Conservation (phyloP, 2,797 vertebrate genomes). For the Acipenser oxyrinchus region DNA sequence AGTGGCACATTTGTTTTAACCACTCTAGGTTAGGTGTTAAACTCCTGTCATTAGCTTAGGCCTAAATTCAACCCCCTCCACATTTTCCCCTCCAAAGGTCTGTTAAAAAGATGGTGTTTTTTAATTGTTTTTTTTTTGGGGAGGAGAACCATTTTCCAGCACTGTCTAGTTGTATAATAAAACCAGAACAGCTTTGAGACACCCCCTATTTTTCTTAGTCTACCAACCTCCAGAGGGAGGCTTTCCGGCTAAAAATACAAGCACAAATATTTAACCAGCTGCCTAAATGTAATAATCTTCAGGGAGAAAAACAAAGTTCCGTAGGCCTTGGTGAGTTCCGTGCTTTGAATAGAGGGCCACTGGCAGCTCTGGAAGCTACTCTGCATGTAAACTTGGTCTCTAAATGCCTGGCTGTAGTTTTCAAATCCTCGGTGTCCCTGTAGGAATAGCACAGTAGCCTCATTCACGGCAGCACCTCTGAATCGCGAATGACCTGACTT, state of each 20-base stretch:
- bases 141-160: no score
- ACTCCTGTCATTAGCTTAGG: no score
- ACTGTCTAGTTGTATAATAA: no score
- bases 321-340: constrained; percentile 1
- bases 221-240: background rate
- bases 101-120: background rate
- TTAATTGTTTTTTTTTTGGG: background rate
- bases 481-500: constrained; percentile 4
- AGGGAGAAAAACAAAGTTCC: constrained; percentile 21
- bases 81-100: constrained; percentile 20
- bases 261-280: constrained; percentile 12
- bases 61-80: constrained; percentile 18
- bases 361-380: constrained; percentile 29
- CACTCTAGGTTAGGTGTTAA: no score
- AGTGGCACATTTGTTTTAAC: no score
- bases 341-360: constrained; percentile 14
- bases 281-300: constrained; percentile 17
- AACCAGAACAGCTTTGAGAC: background rate
- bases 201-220: background rate
- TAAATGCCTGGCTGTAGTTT: constrained; percentile 23
- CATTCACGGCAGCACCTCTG: constrained; percentile 27
- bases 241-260: constrained; percentile 2
- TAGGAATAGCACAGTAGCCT: constrained; percentile 32
- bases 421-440: constrained; percentile 18
- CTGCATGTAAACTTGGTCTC: constrained; percentile 34